Evolutionary conservation across 2,888 invertebrate species (phyloP).

Genomic region (Auanema freiburgensis): DNA sequence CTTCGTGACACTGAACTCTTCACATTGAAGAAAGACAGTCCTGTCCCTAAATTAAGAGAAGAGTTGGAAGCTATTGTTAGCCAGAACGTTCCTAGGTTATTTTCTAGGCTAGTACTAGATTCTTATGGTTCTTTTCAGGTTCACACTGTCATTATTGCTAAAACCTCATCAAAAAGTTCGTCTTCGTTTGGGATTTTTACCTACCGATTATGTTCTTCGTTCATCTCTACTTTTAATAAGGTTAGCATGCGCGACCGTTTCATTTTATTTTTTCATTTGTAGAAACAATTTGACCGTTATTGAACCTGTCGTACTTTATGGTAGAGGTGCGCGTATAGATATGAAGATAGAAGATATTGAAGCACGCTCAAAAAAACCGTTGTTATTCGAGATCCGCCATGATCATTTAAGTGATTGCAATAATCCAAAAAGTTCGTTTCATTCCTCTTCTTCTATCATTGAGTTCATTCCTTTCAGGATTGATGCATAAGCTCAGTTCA

Average conservation of each 20-base stretch:
- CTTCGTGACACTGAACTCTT: conserved; percentile 64
- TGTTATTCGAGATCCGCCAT: conserved; percentile 81
- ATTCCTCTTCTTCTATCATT: background rate
- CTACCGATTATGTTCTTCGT: conserved; percentile 67
- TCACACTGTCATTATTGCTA: conserved; percentile 71
- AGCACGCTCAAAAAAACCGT: conserved; percentile 67
- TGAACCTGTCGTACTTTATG: conserved; percentile 81
- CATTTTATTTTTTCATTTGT: conserved; percentile 42
- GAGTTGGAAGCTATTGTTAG: conserved; percentile 63
- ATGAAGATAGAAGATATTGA: conserved; percentile 71
- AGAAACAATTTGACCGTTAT: conserved; percentile 91
- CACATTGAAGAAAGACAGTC: conserved; percentile 61
- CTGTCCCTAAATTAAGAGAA: conserved; percentile 65
- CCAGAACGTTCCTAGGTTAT: conserved; percentile 26
- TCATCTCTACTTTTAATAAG: conserved; percentile 68
- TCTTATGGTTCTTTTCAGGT: conserved; percentile 44
- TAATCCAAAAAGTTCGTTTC: conserved; percentile 67
- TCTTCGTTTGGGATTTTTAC: conserved; percentile 67
- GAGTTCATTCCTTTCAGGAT: conserved; percentile 35
- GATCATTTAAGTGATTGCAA: conserved; percentile 73
- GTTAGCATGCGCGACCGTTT: conserved; percentile 47
- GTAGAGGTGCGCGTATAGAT: conserved; percentile 82
- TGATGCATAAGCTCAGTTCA: conserved; percentile 68
- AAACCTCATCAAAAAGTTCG: conserved; percentile 70
- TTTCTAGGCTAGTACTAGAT: background rate